Percentiles rank a stretch among this genome's conserved stretches.
These are phyloP conservation scores for Mizuhopecten yessoensis DNA, from an alignment of 1,140 invertebrate genomes.

Conservation along the genomic window DNA sequence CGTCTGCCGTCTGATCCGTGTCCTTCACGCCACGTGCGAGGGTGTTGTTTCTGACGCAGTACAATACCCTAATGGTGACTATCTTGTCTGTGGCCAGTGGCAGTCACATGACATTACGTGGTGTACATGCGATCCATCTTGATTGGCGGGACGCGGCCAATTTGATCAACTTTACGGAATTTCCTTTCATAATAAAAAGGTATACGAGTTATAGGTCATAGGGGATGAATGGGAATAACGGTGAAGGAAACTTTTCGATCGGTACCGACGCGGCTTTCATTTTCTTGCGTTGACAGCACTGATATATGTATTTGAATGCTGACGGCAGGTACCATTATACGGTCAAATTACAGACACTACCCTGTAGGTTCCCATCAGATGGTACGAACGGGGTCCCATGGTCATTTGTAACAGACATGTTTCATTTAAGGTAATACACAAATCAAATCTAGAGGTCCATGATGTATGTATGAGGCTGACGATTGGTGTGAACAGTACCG, in stretches of 20 bases:
- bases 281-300: neutral
- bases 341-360: neutral
- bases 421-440: neutral
- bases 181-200: neutral
- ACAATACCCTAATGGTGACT: neutral
- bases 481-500: neutral
- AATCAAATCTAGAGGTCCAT: neutral
- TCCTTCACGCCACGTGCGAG: neutral
- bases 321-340: neutral
- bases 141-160: neutral
- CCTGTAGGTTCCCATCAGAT: neutral
- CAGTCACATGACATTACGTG: neutral
- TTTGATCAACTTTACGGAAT: neutral
- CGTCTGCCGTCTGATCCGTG: neutral
- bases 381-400: neutral
- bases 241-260: neutral
- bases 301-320: neutral
- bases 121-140: neutral
- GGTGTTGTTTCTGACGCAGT: neutral
- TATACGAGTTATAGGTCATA: neutral
- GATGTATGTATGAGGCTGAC: neutral
- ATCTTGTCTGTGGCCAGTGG: neutral
- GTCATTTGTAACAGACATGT: conserved; percentile 22
- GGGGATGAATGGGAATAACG: neutral
- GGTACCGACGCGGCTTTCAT: neutral